Evolutionary conservation across 2,797 vertebrate species (phyloP).

Genomic region (Spatula clypeata): DNA sequence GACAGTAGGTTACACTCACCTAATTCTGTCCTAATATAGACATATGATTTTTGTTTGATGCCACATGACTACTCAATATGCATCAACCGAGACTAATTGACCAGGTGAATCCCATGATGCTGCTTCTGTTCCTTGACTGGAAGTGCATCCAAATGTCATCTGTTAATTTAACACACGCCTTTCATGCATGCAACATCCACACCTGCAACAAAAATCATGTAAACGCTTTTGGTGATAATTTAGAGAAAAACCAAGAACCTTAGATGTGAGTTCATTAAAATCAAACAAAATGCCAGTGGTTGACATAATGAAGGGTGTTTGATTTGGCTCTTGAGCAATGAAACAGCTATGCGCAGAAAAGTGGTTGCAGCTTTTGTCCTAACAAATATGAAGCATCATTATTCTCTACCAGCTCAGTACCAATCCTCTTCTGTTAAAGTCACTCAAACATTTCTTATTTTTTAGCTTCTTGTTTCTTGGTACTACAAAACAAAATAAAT

Average conservation of each 20-base stretch:
- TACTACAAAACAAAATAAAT: conserved; percentile 18
- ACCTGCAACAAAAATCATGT: background rate
- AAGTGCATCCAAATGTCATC: background rate
- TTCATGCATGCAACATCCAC: background rate
- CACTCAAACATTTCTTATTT: conserved; percentile 64
- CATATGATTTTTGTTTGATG: background rate
- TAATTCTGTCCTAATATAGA: rapidly evolving
- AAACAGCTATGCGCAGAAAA: background rate
- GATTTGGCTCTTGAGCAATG: background rate
- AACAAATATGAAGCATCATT: background rate
- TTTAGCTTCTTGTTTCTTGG: background rate
- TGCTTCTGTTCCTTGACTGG: background rate
- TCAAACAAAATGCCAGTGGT: conserved; percentile 24
- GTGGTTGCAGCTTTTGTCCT: conserved; percentile 63
- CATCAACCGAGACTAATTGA: background rate
- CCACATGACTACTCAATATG: background rate
- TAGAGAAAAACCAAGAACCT: conserved; percentile 24
- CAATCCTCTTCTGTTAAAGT: background rate
- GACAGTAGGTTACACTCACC: background rate
- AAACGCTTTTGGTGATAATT: background rate
- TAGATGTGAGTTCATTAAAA: conserved; percentile 39
- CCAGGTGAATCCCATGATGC: rapidly evolving
- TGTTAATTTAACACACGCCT: background rate
- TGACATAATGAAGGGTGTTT: conserved; percentile 42
- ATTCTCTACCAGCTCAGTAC: background rate